phyloP scores from a whole-genome alignment of 2,797 vertebrate genomes.

The Brachyalestes nurse region DNA sequence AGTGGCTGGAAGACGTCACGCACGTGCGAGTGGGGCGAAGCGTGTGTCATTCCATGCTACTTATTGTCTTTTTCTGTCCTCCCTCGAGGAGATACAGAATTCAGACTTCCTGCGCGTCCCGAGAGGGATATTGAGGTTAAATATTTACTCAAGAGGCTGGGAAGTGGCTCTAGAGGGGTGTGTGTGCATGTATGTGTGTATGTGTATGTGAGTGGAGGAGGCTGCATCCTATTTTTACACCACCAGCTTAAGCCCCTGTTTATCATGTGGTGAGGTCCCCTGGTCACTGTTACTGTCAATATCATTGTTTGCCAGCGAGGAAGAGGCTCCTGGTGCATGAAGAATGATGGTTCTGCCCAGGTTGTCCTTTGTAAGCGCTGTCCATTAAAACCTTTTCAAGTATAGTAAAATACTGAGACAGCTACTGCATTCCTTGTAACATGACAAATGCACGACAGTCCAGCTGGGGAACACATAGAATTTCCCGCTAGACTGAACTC shows the following conservation, averaged over 20 bases:
- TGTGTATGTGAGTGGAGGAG: conserved; percentile 40
- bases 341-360: conserved; percentile 5
- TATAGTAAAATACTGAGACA: not conserved
- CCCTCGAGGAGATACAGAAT: conserved; percentile 55
- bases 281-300: conserved; percentile 50
- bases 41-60: conserved; percentile 32
- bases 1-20: conserved; percentile 1
- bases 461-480: not conserved
- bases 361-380: conserved; percentile 9
- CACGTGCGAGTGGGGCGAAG: conserved; percentile 6
- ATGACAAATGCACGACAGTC: not conserved
- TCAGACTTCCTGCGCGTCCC: conserved; percentile 59
- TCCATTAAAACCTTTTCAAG: not conserved
- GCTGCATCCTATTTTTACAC: conserved; percentile 55
- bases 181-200: conserved; percentile 36
- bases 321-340: conserved; percentile 12
- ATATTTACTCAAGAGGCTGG: conserved; percentile 63
- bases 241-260: conserved; percentile 38
- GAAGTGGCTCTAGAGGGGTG: conserved; percentile 49
- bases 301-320: conserved; percentile 35
- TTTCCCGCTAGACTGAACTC: not conserved
- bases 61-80: conserved; percentile 54
- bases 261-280: conserved; percentile 35
- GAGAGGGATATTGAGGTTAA: conserved; percentile 61
- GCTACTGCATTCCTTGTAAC: not conserved